Evolutionary conservation across 1,140 invertebrate species (phyloP), one percentile per base, ranked within the genome.

Genomic region (Drosophila sp.): DNA sequence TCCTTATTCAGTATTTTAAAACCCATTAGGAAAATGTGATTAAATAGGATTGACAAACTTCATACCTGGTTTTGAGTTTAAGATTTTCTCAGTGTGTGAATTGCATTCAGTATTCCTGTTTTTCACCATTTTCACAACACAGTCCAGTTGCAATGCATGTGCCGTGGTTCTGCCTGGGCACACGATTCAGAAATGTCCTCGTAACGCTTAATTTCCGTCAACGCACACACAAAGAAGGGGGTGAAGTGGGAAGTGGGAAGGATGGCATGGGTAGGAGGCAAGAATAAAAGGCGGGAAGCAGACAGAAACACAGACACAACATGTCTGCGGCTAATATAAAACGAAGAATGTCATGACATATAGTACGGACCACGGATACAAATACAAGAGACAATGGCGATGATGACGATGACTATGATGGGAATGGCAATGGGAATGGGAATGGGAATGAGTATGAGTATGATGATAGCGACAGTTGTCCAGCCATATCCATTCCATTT

Each of bases 311-410:
- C 75, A 79, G 60, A 77, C 69, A 81, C 72, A 86, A 76, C 79
- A 86, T 87, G 83, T 87, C 83, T 87, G 83, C 70, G 83, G 83
- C 83, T 86, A 86, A 86, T 86, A 86, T 87, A 76, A 86, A 86
- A 61, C 79, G 83, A 83, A 83, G 82, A 82, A 87, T 83, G 83
- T 65, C 76, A 76, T 78, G 82, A 85, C 78, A 77, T 72, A 81
- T 78, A 68, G 57, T 74, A 38, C 72, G 60, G 72, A 62, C 72
- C 44, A 50, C 44, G 44, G 44, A 50, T 38, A 58, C 56, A 32
- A 38, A 58, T 58, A 58, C 56, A 58, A 58, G 32, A 58, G 56
- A 66, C 44, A 61, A 41, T 61, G 58, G 60, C 60, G 58, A 62
- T 4, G 27, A 55, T 56, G 66, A 70, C 29, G 69, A 61, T 69